phyloP scores from a whole-genome alignment of 2,113 vertebrate species.

The Oncorhynchus kisutch region DNA sequence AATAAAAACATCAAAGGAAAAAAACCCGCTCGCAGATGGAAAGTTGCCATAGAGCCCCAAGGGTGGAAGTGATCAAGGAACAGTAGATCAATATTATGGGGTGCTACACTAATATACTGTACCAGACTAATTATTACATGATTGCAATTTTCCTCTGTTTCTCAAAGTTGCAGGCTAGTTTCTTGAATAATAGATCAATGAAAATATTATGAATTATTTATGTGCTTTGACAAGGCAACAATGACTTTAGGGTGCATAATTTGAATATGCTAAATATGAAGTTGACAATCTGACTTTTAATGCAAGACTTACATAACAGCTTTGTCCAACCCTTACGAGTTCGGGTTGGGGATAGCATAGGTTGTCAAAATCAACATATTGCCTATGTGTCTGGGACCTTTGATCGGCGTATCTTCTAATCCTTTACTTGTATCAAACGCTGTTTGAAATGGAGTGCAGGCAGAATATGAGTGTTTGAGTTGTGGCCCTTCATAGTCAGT shows the following conservation, averaged over 20 bases:
- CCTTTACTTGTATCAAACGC: conserved; percentile 27
- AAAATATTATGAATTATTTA: conserved; percentile 42
- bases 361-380: neutral
- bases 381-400: neutral
- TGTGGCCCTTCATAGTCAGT: neutral
- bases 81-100: neutral
- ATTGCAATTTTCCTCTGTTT: conserved; percentile 23
- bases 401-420: neutral
- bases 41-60: conserved; percentile 7
- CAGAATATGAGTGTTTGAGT: conserved; percentile 18
- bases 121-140: conserved; percentile 22
- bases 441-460: neutral
- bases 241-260: neutral
- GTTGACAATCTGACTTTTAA: neutral
- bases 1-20: conserved; percentile 11
- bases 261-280: neutral
- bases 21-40: conserved; percentile 7
- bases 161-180: conserved; percentile 26
- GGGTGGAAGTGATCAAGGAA: conserved; percentile 7
- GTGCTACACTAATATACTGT: conserved; percentile 2
- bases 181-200: conserved; percentile 47
- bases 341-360: too few species aligned
- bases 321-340: too few species aligned
- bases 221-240: conserved; percentile 12
- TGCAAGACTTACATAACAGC: too few species aligned